A percentile compares a stretch with the other conserved stretches of the same genome.
Conservation (phyloP, 1,140 invertebrate genomes). For the Mycetomoellerius zeteki region DNA sequence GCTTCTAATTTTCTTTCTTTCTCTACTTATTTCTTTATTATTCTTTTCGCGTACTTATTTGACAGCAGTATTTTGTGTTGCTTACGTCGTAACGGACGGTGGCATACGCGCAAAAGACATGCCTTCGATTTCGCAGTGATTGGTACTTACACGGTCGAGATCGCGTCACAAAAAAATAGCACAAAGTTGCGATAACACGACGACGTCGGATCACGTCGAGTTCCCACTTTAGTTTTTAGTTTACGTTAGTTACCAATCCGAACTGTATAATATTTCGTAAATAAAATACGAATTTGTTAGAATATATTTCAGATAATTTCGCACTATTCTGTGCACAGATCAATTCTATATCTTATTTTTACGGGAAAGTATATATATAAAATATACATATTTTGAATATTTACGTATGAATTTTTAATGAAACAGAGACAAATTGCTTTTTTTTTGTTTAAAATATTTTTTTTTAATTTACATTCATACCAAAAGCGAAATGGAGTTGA, state of each 20-base stretch:
- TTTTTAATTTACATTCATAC: not conserved
- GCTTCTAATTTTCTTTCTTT: not conserved
- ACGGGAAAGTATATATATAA: not conserved
- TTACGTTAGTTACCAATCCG: slow-evolving; percentile 23
- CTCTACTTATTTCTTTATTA: not conserved
- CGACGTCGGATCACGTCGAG: not conserved
- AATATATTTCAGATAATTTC: slow-evolving; percentile 13
- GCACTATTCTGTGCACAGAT: not conserved
- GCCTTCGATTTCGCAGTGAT: not conserved
- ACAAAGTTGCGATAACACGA: not conserved
- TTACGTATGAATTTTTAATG: not conserved
- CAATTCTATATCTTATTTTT: slow-evolving; percentile 2
- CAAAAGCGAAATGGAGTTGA: slow-evolving; percentile 8
- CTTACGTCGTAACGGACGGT: not conserved
- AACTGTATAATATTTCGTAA: not conserved
- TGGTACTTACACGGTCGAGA: not conserved
- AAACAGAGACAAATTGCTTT: not conserved
- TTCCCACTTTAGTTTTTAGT: slow-evolving; percentile 30
- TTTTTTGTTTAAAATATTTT: not conserved
- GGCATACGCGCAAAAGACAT: not conserved
- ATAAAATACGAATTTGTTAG: not conserved
- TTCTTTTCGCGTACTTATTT: not conserved
- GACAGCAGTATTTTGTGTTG: not conserved
- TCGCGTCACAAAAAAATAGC: not conserved
- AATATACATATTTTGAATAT: not conserved